Base-by-base conservation (phyloP, 1,140 invertebrate genomes). In the Cotesia chilonis region DNA sequence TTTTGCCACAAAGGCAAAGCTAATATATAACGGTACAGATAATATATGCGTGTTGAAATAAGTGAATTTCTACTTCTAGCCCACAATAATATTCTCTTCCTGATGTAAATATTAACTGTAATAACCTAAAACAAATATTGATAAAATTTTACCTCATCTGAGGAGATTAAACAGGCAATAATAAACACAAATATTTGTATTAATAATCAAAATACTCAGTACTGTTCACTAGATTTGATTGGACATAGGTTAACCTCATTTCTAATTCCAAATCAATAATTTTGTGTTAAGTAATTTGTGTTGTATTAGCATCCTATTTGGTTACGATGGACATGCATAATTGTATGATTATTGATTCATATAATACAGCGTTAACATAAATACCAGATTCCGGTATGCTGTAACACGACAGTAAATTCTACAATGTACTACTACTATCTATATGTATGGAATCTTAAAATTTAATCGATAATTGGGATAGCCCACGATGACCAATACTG, bases 291-390 rank as follows among this genome's bases (percentile, higher is more conserved):
- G 69, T 71, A 63, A 71, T 71, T 54, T 41, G 36, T 10, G 28
- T 61, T n/a, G 51, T 54, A 71, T 71, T 64, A 71, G 69, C 69
- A 63, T 71, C 52, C 37, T 64, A 64, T 71, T 64, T 61, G 60
- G 51, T 63, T 51, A 71, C 47, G 57, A 36, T 35, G 59, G 61
- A 64, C 69, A 64, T 64, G 52, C 61, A 37, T 64, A 71, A 71
- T 71, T 71, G 60, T 54, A 63, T 63, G 60, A 37, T 71, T 70
- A 70, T 70, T 57, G 68, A 63, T 60, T 70, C 57, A 57, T 12
- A 59, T 61, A 41, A 51, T 55, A 70, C 60, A 20, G 68, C 60
- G 68, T 59, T 70, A 52, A 47, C 52, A 71, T 35, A 47, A 9
- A 55, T n/a, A 20, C 14, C n/a, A 55, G 6, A 55, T n/a, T 55